phyloP scores from a whole-genome alignment of 2,797 vertebrate genomes.

The Tauraco hartlaubi region DNA sequence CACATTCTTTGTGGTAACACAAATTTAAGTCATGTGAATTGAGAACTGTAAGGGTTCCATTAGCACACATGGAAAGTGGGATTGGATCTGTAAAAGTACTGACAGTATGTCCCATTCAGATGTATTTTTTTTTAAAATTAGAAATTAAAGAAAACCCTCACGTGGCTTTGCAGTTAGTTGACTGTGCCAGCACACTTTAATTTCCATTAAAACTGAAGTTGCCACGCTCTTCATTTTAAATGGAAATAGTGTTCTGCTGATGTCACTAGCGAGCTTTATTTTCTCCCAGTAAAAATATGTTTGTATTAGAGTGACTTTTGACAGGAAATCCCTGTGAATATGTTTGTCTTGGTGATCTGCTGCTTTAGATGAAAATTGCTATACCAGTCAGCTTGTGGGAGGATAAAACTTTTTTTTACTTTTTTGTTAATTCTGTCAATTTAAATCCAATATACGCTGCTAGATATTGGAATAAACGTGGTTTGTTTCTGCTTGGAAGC shows the following conservation, averaged over 20 bases:
- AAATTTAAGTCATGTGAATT: neutral
- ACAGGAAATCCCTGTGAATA: slow-evolving; percentile 60
- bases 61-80: neutral
- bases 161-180: slow-evolving; percentile 59
- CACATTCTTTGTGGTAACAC: neutral
- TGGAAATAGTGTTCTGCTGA: slow-evolving; percentile 69
- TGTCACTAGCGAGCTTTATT: slow-evolving; percentile 73
- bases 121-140: slow-evolving; percentile 20
- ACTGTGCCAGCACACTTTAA: slow-evolving; percentile 59
- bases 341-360: slow-evolving; percentile 46
- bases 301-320: slow-evolving; percentile 43
- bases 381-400: neutral
- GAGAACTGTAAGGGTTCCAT: neutral
- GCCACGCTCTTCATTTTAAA: slow-evolving; percentile 58
- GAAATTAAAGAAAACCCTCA: slow-evolving; percentile 71
- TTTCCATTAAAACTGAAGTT: slow-evolving; percentile 71
- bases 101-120: neutral
- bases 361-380: slow-evolving; percentile 43
- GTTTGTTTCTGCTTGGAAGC: neutral
- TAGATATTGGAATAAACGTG: neutral
- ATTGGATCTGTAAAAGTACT: neutral
- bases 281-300: slow-evolving; percentile 65
- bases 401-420: neutral
- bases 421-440: neutral
- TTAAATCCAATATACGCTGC: neutral